phyloP scores from a whole-genome alignment of 2,888 invertebrate genomes.

The Zygaena filipendulae region DNA sequence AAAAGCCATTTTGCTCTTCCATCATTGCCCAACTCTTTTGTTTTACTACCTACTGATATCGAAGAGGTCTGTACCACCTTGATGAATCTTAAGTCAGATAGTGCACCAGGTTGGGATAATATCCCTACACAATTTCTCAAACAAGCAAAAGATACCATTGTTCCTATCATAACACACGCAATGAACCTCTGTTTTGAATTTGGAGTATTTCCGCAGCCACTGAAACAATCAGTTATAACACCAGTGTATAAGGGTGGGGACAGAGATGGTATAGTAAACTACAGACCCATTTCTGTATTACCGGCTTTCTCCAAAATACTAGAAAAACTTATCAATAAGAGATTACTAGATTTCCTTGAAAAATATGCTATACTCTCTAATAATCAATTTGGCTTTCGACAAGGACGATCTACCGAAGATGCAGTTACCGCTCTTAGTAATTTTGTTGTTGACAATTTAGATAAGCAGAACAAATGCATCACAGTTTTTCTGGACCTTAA shows the following conservation, averaged over 20 bases:
- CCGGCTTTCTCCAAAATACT: constrained; percentile 13
- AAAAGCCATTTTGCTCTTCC: no score
- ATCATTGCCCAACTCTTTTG: no score
- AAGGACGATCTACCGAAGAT: constrained; percentile 6
- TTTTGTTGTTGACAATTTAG: no score
- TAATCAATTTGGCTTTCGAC: constrained; percentile 12
- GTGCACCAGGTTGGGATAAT: constrained; percentile 8
- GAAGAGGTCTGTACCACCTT: no score
- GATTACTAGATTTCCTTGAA: constrained; percentile 6
- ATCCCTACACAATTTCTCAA: constrained; percentile 5
- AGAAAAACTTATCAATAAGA: no score
- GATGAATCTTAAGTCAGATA: constrained; percentile 2
- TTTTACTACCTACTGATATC: no score
- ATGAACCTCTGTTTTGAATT: constrained; percentile 7
- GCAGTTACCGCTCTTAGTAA: no score
- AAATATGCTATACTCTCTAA: constrained; percentile 5
- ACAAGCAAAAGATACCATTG: constrained; percentile 2
- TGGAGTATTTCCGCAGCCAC: constrained; percentile 8
- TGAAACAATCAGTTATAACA: constrained; percentile 7
- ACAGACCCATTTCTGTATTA: constrained; percentile 14
- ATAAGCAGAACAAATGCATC: not conserved
- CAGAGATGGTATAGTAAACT: constrained; percentile 10
- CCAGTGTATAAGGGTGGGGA: constrained; percentile 11
- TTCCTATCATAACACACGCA: constrained; percentile 4
- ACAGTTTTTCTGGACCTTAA: not conserved